These are phyloP conservation scores for Artemia franciscana DNA, from an alignment of 1,140 invertebrate genomes.

Conservation along the genomic window DNA sequence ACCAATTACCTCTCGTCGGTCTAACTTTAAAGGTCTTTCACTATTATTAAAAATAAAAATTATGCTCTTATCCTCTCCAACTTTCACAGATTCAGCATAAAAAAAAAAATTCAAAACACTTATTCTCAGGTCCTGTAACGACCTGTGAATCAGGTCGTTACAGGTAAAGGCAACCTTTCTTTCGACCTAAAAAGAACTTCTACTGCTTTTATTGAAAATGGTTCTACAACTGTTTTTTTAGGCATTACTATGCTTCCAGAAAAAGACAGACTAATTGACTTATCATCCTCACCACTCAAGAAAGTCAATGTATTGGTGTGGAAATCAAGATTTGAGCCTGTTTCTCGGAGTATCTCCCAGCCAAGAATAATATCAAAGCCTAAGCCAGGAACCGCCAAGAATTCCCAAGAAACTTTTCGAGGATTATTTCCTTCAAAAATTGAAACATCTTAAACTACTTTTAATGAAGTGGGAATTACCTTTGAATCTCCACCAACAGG, in stretches of 20 bases:
- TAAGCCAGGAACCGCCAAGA: not conserved
- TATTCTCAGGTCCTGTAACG: no score
- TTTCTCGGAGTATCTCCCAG: not conserved
- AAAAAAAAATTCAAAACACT: not conserved
- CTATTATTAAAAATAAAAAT: not conserved
- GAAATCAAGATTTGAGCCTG: not conserved
- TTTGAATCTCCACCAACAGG: not conserved
- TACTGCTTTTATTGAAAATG: not conserved
- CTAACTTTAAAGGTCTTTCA: not conserved
- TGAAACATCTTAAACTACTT: not conserved
- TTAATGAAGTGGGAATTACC: not conserved
- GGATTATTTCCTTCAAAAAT: not conserved
- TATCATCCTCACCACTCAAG: not conserved
- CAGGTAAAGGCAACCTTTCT: no score
- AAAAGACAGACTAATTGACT: not conserved
- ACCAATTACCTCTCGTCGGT: not conserved
- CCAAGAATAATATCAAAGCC: not conserved
- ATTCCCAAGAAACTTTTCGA: not conserved
- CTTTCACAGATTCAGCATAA: not conserved
- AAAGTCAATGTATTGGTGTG: not conserved
- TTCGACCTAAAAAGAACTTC: no score
- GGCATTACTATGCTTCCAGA: not conserved
- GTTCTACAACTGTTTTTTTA: not conserved
- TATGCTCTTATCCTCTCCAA: not conserved
- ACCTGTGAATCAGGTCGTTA: no score